Conservation (phyloP, 2,797 vertebrate genomes). For the Alfaro cultratus region DNA sequence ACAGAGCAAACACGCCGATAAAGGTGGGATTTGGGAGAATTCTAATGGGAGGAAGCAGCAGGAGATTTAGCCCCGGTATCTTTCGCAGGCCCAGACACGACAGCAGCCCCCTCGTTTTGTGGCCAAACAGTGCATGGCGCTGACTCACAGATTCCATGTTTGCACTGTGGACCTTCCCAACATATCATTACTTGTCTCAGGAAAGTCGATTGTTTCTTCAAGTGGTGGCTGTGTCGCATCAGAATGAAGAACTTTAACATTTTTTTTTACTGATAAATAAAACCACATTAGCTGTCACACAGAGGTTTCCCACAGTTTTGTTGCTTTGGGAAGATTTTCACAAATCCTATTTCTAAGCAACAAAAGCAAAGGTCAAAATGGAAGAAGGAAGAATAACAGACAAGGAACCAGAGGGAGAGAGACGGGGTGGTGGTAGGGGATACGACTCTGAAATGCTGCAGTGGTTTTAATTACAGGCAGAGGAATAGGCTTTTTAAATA, state of each 20-base stretch:
- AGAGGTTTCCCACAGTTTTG: slow-evolving; percentile 63
- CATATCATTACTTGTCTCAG: slow-evolving; percentile 70
- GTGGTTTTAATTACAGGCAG: slow-evolving; percentile 80
- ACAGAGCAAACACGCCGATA: slow-evolving; percentile 72
- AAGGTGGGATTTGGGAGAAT: slow-evolving; percentile 72
- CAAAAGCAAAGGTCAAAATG: slow-evolving; percentile 62
- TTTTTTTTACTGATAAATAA: slow-evolving; percentile 60
- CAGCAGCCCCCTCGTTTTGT: slow-evolving; percentile 55
- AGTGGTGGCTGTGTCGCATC: slow-evolving; percentile 24
- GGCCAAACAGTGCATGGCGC: slow-evolving; percentile 66
- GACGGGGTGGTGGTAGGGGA: slow-evolving; percentile 52
- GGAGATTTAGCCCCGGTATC: slow-evolving; percentile 62
- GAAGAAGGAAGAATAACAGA: slow-evolving; percentile 60
- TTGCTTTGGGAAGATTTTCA: slow-evolving; percentile 71
- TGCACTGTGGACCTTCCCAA: slow-evolving; percentile 69
- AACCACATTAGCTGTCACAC: slow-evolving; percentile 45
- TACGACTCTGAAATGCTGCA: slow-evolving; percentile 62
- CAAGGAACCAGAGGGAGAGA: slow-evolving; percentile 23
- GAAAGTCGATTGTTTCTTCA: slow-evolving; percentile 50
- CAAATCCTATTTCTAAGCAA: slow-evolving; percentile 69
- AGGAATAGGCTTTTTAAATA: slow-evolving; percentile 79
- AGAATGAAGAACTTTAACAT: slow-evolving; percentile 58
- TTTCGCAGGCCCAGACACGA: slow-evolving; percentile 69
- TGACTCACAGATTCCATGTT: slow-evolving; percentile 75
- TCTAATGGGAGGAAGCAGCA: slow-evolving; percentile 66